Evolutionary conservation across 2,797 vertebrate species (phyloP), one percentile per base, ranked within the genome.

Genomic region (Sebastes itinus): DNA sequence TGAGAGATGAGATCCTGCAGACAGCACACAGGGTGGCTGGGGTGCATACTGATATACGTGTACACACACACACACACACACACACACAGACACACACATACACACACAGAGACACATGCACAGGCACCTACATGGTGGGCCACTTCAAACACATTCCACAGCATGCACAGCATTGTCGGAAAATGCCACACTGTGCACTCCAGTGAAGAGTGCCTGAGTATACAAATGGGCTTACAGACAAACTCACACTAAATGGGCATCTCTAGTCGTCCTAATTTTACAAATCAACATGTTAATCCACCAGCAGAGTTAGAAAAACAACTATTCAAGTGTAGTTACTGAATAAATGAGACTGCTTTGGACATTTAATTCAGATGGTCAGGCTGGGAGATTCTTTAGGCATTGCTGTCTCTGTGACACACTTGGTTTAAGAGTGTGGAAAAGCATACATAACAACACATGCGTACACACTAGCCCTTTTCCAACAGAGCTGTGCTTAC

Each of bases 101-200:
- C 22, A 52, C 61, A 72, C 33, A 68, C 66, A 68, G 56, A 30
- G 70, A 58, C 38, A 60, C 49, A 66, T 77, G 86, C 79, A 83
- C 20, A 71, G 70, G 81, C 78, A 82, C 1, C 89, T 91, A 94
- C 92, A 95, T 86, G 93, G 94, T 95, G 92, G 92, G 89, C 93
- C 94, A 95, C 95, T 95, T 96, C 94, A 95, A 95, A 95, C 92
- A 91, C 94, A 95, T 96, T 96, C 94, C 95, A 93, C 91, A 94
- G 81, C 88, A 91, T 81, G 87, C 93, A 91, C 80, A 72, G 92
- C 90, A 95, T 91, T 95, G 93, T 95, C 65, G 83, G 92, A 93
- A 94, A 94, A 96, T 93, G 92, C 93, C 93, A 92, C 93, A 92
- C 93, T 70, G 90, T 88, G 89, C 89, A 87, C 91, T 93, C 89